A percentile compares a stretch with the other conserved stretches of the same genome.
phyloP scores from a whole-genome alignment of 2,113 vertebrate species.

The Sander lucioperca region DNA sequence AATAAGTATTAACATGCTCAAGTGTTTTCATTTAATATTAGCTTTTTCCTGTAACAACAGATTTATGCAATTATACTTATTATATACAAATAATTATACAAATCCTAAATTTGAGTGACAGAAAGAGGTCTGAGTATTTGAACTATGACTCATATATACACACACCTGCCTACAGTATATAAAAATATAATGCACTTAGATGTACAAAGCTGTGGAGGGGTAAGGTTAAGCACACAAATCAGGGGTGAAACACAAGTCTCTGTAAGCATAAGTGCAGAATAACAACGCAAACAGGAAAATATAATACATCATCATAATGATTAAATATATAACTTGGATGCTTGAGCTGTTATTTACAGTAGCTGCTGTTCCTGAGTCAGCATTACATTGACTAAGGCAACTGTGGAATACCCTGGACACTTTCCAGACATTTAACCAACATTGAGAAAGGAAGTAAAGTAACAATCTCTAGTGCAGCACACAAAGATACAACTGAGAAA shows the following conservation, averaged over 20 bases:
- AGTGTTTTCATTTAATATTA: conserved; percentile 6
- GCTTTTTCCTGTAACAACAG: not conserved
- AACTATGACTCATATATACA: not conserved
- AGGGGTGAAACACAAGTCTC: not conserved
- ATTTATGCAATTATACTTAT: not conserved
- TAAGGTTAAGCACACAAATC: not conserved
- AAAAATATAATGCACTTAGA: not conserved
- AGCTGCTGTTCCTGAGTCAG: conserved; percentile 25
- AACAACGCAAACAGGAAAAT: not conserved
- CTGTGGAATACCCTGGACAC: conserved; percentile 36
- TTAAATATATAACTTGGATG: conserved; percentile 15
- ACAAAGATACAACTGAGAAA: conserved; percentile 18
- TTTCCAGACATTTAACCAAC: conserved; percentile 45
- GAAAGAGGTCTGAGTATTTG: conserved; percentile 3
- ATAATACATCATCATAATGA: conserved; percentile 7
- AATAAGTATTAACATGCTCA: not conserved
- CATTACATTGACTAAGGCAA: conserved; percentile 40
- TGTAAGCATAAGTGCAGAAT: not conserved
- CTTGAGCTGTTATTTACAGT: not conserved
- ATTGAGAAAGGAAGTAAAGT: conserved; percentile 41
- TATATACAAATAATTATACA: not conserved
- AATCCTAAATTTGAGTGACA: not conserved
- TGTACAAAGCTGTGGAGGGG: not conserved
- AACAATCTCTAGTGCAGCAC: conserved; percentile 33
- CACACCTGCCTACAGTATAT: not conserved